Evolutionary conservation across 2,888 invertebrate species (phyloP).

Genomic region (Cheilosia vernalis): DNA sequence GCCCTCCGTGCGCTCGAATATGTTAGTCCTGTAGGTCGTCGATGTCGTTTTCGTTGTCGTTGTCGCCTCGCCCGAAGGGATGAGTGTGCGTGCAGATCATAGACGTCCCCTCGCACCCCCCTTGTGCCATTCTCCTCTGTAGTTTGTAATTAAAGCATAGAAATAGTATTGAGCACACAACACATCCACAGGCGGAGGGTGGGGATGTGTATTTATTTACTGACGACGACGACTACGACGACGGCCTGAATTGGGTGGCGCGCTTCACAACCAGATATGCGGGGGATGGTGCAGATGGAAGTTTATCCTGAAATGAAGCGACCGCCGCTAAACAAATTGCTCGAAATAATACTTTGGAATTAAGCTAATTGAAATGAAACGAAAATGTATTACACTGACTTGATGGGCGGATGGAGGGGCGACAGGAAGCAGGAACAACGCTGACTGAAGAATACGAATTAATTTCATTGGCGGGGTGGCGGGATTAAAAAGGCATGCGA

Average conservation of each 20-base stretch:
- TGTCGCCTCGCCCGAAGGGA: slow-evolving; percentile 10
- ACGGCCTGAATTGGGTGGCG: slow-evolving; percentile 49
- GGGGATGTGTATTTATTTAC: slow-evolving; percentile 64
- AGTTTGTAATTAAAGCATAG: slow-evolving; percentile 73
- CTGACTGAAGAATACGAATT: slow-evolving; percentile 50
- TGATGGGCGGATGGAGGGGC: neutral
- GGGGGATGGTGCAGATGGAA: slow-evolving; percentile 53
- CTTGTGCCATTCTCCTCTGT: slow-evolving; percentile 27
- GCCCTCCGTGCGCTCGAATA: neutral
- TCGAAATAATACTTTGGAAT: slow-evolving; percentile 76
- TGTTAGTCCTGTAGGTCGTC: slow-evolving; percentile 29
- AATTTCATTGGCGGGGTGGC: slow-evolving; percentile 42
- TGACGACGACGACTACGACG: slow-evolving; percentile 21
- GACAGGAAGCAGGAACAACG: neutral
- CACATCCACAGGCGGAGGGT: slow-evolving; percentile 34
- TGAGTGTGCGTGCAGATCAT: slow-evolving; percentile 62
- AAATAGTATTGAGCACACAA: slow-evolving; percentile 67
- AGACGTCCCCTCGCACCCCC: slow-evolving; percentile 36
- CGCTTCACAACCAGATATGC: neutral
- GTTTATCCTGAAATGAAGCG: slow-evolving; percentile 74
- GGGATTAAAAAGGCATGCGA: slow-evolving; percentile 27
- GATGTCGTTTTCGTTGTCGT: neutral
- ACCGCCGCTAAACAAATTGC: slow-evolving; percentile 75
- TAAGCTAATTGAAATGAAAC: slow-evolving; percentile 76
- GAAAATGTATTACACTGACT: slow-evolving; percentile 73